These are phyloP conservation scores for Hippoglossus hippoglossus DNA, from an alignment of 2,797 vertebrate genomes.

Conservation along the genomic window DNA sequence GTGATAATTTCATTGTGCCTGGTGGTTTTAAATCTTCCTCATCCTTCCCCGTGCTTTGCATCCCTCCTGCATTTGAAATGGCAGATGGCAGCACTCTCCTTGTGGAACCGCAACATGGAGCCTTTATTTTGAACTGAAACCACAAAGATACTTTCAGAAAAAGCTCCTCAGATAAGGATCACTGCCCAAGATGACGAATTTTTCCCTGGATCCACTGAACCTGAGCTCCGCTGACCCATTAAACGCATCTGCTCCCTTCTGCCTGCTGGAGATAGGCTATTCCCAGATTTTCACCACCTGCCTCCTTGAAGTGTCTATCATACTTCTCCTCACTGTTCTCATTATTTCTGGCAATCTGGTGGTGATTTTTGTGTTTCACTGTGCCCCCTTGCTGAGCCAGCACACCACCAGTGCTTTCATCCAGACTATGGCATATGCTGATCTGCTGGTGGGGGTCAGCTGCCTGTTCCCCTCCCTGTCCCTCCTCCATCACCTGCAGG, in stretches of 20 bases:
- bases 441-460: constrained; percentile 96
- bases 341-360: constrained; percentile 97
- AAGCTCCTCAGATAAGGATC: constrained; percentile 65
- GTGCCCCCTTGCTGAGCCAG: constrained; percentile 96
- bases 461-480: constrained; percentile 96
- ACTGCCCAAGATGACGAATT: constrained; percentile 93
- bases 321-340: constrained; percentile 93
- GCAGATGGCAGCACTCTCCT: constrained; percentile 38
- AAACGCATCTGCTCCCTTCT: constrained; percentile 86
- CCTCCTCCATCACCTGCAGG: constrained; percentile 90
- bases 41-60: constrained; percentile 36
- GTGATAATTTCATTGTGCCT: too few relatives aligned
- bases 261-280: constrained; percentile 92
- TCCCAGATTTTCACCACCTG: constrained; percentile 91
- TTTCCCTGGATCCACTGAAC: constrained; percentile 89
- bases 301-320: constrained; percentile 92
- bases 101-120: constrained; percentile 40
- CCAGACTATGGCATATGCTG: constrained; percentile 98
- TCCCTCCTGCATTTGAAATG: constrained; percentile 50
- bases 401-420: constrained; percentile 98
- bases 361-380: constrained; percentile 98
- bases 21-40: constrained; percentile 5
- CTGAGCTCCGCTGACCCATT: constrained; percentile 77
- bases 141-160: constrained; percentile 20
- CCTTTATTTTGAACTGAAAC: constrained; percentile 56